These are phyloP conservation scores for Acholoe squamosa DNA, from an alignment of 2,888 invertebrate genomes.

Conservation along the genomic window DNA sequence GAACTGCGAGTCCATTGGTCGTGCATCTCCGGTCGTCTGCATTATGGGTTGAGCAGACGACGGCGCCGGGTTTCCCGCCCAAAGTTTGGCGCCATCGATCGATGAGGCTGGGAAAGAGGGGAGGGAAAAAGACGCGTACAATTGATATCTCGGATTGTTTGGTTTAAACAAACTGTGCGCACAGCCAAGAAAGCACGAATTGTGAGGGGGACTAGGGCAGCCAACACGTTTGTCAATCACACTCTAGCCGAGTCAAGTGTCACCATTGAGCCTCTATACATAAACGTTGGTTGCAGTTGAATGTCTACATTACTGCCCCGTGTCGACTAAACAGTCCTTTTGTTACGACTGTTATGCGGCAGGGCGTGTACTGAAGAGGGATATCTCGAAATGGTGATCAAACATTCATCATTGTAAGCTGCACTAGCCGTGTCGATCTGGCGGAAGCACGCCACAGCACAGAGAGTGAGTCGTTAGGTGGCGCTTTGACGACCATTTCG, in stretches of 20 bases:
- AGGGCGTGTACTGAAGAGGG: slow-evolving; percentile 25
- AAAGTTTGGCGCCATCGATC: slow-evolving; percentile 20
- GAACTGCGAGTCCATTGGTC: neutral
- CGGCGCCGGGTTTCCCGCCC: neutral
- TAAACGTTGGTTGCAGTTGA: slow-evolving; percentile 41
- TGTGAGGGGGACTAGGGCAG: neutral
- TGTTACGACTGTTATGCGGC: slow-evolving; percentile 48
- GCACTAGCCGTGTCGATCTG: slow-evolving; percentile 5
- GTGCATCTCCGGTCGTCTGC: slow-evolving; percentile 27
- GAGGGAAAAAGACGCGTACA: slow-evolving; percentile 6
- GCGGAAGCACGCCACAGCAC: slow-evolving; percentile 36
- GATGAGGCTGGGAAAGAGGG: neutral
- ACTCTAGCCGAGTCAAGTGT: slow-evolving; percentile 49
- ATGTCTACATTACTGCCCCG: slow-evolving; percentile 43
- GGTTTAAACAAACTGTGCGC: slow-evolving; percentile 36
- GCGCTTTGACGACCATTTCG: neutral
- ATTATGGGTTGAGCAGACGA: neutral
- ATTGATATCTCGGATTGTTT: slow-evolving; percentile 53
- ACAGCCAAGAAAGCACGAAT: slow-evolving; percentile 36
- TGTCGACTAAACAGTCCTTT: slow-evolving; percentile 46
- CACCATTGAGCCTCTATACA: slow-evolving; percentile 13
- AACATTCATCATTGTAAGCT: slow-evolving; percentile 57
- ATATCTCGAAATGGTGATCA: slow-evolving; percentile 61
- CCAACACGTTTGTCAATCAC: slow-evolving; percentile 45
- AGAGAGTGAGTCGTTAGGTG: neutral